Evolutionary conservation across 2,113 vertebrate genomes (phyloP).

Genomic region (Caloenas nicobarica): DNA sequence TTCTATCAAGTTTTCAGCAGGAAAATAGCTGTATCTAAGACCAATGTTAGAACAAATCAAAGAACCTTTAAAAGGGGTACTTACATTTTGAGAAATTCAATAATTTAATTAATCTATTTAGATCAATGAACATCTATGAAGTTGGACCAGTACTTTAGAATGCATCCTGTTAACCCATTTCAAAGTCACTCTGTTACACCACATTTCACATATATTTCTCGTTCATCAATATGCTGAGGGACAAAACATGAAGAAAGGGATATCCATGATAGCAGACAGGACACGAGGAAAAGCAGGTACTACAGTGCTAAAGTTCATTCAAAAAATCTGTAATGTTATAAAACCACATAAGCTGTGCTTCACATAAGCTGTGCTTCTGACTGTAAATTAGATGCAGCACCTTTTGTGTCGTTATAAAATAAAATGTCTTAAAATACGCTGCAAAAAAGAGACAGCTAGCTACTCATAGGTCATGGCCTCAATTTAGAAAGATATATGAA

Average conservation of each 20-base stretch:
- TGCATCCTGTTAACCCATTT: background rate
- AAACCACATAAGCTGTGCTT: background rate
- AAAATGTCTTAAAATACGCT: background rate
- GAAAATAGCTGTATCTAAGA: conserved; percentile 91
- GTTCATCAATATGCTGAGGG: background rate
- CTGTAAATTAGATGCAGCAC: background rate
- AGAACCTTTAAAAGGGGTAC: background rate
- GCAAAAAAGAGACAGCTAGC: background rate
- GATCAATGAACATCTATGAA: background rate
- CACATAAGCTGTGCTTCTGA: background rate
- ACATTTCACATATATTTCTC: background rate
- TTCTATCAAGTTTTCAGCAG: conserved; percentile 95
- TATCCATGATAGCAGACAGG: accelerated
- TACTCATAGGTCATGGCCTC: background rate
- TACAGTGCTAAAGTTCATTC: background rate
- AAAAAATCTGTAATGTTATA: background rate
- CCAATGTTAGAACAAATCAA: background rate
- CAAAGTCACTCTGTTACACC: background rate
- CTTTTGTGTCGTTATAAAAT: background rate
- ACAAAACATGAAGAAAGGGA: background rate
- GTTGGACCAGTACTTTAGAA: background rate
- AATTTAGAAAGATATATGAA: background rate
- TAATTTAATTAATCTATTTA: background rate
- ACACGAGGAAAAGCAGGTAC: background rate
- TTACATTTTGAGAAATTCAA: background rate